These are phyloP conservation scores for Mastomys natalensis DNA, from an alignment of 2,113 vertebrate genomes.

Conservation along the genomic window DNA sequence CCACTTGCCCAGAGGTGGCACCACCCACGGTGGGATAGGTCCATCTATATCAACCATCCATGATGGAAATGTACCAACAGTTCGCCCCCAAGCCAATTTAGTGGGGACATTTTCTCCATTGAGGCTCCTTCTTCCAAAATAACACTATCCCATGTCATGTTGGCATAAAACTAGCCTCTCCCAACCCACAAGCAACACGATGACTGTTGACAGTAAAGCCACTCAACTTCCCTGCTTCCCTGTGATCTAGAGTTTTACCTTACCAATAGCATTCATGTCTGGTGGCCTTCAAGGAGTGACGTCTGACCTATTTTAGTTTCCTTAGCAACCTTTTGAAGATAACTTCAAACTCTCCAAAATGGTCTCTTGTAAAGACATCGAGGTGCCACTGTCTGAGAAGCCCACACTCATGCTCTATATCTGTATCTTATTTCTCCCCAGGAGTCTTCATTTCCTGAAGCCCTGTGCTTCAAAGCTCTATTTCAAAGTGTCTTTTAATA, in stretches of 20 bases:
- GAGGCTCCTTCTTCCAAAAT: background rate
- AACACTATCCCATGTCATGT: background rate
- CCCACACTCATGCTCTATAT: background rate
- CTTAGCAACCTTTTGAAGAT: background rate
- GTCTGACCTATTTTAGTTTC: background rate
- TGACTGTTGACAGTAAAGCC: background rate
- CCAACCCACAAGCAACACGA: background rate
- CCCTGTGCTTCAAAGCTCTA: background rate
- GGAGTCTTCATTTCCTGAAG: background rate
- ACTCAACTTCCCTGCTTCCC: background rate
- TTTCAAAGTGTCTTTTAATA: background rate
- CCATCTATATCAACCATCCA: background rate
- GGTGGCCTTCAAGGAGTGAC: background rate
- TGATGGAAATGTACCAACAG: background rate
- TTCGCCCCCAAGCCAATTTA: background rate
- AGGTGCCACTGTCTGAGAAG: background rate
- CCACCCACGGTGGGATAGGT: background rate
- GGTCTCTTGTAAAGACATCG: background rate
- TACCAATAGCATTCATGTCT: background rate
- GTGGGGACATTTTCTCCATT: background rate
- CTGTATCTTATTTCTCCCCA: background rate
- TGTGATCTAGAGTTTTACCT: background rate
- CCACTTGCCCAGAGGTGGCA: background rate
- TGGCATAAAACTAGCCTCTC: background rate
- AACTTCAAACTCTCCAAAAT: background rate